phyloP scores from a whole-genome alignment of 2,113 vertebrate genomes.

The Gasterosteus nipponicus region DNA sequence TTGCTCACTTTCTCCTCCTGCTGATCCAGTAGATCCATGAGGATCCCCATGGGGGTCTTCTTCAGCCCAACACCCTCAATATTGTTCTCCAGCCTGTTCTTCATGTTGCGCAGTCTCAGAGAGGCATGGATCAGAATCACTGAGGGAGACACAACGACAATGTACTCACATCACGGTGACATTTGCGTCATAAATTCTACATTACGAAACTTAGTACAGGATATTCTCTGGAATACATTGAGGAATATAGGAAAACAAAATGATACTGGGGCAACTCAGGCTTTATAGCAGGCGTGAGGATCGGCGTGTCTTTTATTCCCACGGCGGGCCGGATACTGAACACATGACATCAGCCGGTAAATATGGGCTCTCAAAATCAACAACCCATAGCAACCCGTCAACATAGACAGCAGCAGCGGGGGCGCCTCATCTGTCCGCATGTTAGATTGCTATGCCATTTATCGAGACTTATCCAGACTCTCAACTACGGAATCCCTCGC shows the following conservation, averaged over 20 bases:
- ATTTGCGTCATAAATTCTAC: not conserved
- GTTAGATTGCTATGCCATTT: constrained; percentile 29
- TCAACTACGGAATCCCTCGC: not conserved
- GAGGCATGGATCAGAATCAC: constrained; percentile 96
- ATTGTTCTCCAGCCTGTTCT: constrained; percentile 97
- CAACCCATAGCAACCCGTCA: constrained; percentile 71
- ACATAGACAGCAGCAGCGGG: constrained; percentile 46
- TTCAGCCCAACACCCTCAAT: constrained; percentile 93
- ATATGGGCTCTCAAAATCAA: constrained; percentile 57
- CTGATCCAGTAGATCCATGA: constrained; percentile 94
- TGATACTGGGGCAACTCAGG: constrained; percentile 19
- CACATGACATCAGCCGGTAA: constrained; percentile 68
- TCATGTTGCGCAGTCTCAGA: constrained; percentile 92
- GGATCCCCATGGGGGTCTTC: constrained; percentile 94
- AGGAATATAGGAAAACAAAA: constrained; percentile 27
- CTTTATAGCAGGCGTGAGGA: constrained; percentile 20
- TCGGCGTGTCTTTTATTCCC: constrained; percentile 48
- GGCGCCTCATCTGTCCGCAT: constrained; percentile 32
- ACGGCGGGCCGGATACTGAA: constrained; percentile 53
- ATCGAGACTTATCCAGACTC: not conserved
- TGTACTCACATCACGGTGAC: not conserved
- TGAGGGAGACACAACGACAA: constrained; percentile 48
- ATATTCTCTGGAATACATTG: not conserved
- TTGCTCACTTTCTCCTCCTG: constrained; percentile 93
- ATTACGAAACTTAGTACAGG: not conserved